Conservation (phyloP, 2,113 vertebrate genomes). For the Cyrtonyx montezumae region DNA sequence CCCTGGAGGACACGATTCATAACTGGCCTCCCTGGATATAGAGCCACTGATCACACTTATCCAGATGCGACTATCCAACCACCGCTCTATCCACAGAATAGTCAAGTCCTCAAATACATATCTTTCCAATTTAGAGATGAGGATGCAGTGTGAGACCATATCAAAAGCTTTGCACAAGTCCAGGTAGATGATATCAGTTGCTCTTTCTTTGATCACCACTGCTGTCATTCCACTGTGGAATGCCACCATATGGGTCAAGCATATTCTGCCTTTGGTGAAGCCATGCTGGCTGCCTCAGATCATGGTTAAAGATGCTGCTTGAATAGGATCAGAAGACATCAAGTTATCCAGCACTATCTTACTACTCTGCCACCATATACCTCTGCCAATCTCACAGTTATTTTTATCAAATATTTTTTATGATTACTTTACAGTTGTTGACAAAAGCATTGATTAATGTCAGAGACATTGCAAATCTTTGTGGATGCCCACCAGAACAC, state of each 20-base stretch:
- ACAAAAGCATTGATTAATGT: not conserved
- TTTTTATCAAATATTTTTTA: not conserved
- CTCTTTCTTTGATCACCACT: not conserved
- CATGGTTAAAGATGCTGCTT: not conserved
- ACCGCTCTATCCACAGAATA: not conserved
- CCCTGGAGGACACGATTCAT: not conserved
- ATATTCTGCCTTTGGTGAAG: not conserved
- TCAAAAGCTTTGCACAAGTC: not conserved
- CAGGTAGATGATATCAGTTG: not conserved
- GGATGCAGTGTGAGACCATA: not conserved
- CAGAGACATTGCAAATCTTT: not conserved
- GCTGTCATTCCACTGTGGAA: not conserved
- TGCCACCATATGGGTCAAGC: not conserved
- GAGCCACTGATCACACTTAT: not conserved
- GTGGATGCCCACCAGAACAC: not conserved
- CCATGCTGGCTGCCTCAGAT: not conserved
- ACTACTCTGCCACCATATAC: not conserved
- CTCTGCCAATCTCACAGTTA: not conserved
- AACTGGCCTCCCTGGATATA: not conserved
- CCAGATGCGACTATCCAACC: not conserved
- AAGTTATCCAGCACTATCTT: not conserved
- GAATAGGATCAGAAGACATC: rapidly evolving
- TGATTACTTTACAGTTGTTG: not conserved
- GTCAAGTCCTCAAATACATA: not conserved
- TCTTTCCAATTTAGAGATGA: not conserved